Conservation (phyloP, 2,113 vertebrate species). For the Alectura lathami region DNA sequence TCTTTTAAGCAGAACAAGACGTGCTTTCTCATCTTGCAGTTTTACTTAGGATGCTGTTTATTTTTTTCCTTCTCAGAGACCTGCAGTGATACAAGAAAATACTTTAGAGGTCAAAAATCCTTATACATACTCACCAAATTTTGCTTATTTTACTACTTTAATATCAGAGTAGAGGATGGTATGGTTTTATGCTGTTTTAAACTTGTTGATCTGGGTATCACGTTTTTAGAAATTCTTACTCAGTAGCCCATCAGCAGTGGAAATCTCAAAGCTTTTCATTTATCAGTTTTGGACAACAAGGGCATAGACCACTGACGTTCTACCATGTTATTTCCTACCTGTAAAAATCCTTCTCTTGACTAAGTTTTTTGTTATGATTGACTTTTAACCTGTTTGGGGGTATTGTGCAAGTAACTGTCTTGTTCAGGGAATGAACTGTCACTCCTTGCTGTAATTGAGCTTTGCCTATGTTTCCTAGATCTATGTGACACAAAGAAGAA, state of each 20-base stretch:
- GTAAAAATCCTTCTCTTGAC: slow-evolving; percentile 24
- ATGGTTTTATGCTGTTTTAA: neutral
- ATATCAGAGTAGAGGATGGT: neutral
- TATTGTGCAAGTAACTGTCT: neutral
- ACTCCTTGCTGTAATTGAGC: neutral
- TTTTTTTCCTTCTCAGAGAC: neutral
- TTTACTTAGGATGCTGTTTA: neutral
- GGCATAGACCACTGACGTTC: neutral
- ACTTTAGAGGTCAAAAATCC: neutral
- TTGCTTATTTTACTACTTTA: neutral
- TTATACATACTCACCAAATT: neutral
- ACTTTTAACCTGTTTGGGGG: neutral
- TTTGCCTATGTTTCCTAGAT: neutral
- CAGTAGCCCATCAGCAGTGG: neutral
- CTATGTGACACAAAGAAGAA: neutral
- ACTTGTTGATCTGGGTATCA: neutral
- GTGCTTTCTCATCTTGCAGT: neutral
- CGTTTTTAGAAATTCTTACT: slow-evolving; percentile 6
- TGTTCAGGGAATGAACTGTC: neutral
- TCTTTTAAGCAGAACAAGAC: neutral
- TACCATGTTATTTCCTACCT: slow-evolving; percentile 2
- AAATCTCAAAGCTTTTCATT: neutral
- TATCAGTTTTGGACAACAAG: neutral
- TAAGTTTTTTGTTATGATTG: neutral
- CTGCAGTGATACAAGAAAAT: neutral